Base-by-base conservation (phyloP, 2,888 invertebrate species). In the Lycia hirtaria region DNA sequence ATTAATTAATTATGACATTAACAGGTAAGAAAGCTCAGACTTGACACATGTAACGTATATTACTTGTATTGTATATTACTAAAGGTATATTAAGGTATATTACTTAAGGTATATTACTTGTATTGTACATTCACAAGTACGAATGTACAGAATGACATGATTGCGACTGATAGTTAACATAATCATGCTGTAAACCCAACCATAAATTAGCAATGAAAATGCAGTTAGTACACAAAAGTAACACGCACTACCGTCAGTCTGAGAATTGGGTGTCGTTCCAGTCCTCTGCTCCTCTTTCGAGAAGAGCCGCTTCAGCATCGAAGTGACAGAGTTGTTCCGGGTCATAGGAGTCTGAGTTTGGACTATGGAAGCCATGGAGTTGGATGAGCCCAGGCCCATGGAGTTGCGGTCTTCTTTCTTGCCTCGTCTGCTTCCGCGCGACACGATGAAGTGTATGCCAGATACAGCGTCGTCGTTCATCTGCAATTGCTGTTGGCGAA, bases 321-420 rank as follows among this genome's bases (percentile, higher is more conserved):
- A 96, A 0, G 96, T 95, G 28, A 96, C 96, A 0, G 97, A 96
- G 71, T 94, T 95, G 0, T 95, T 95, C 44, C 96, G 92, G 0
- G 95, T 93, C 71, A 97, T 88, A 0, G 61, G 95, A 88, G 66
- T 96, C 94, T 62, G 96, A 0, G 30, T 43, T 94, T 84, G 95
- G 85, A 51, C 64, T 20, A 62, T 94, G 83, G 82, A 97, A 59
- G 79, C 82, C 88, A 93, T 82, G 3, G 92, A 92, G 64, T 88
- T 87, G n/a, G 80, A 84, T 0, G 89, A 92, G 2, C 80, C 94
- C n/a, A 41, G 14, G 1, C 2, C 15, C 88, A 88, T 82, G 0
- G 92, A 88, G 65, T 91, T 88, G 32, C 86, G 77, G 22, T 91
- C 92, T 1, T 89, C 90, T 12, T 80, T 80, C 65, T 87, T 89